A percentile compares a stretch with the other conserved stretches of the same genome.
Evolutionary conservation across 1,140 invertebrate genomes (phyloP).

Genomic region (Homalodisca vitripennis): DNA sequence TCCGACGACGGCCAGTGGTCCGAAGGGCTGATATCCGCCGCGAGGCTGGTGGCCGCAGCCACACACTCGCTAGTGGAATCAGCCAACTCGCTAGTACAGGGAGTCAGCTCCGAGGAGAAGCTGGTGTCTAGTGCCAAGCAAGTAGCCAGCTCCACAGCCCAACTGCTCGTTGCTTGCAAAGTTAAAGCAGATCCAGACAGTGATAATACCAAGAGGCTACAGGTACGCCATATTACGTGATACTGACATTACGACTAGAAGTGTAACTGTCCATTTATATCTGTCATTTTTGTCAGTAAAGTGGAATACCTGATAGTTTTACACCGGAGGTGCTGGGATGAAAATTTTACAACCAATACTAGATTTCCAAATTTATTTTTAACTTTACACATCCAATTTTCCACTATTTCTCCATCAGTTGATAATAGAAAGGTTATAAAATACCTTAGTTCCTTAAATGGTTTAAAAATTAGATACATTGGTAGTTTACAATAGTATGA

Average conservation of each 20-base stretch:
- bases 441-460: too few relatives aligned
- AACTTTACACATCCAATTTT: too few relatives aligned
- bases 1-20: constrained; percentile 99
- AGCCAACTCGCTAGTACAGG: constrained; percentile 95
- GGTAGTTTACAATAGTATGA: too few relatives aligned
- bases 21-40: constrained; percentile 95
- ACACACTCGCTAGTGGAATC: constrained; percentile 97
- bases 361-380: too few relatives aligned
- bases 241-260: background rate
- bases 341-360: too few relatives aligned
- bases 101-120: constrained; percentile 91
- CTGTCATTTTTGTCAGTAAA: too few relatives aligned
- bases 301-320: too few relatives aligned
- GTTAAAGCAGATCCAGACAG: constrained; percentile 95
- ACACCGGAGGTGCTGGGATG: too few relatives aligned
- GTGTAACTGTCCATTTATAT: too few relatives aligned
- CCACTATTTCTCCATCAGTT: too few relatives aligned
- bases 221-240: constrained; percentile 48
- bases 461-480: too few relatives aligned
- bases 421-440: too few relatives aligned
- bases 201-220: constrained; percentile 88
- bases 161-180: constrained; percentile 96
- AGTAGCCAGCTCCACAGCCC: constrained; percentile 96
- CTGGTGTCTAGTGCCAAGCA: constrained; percentile 96
- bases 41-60: constrained; percentile 92